Conservation (phyloP, 30 jellyfish, hydroid and myxozoan genomes). For the Aurelia sp. region DNA sequence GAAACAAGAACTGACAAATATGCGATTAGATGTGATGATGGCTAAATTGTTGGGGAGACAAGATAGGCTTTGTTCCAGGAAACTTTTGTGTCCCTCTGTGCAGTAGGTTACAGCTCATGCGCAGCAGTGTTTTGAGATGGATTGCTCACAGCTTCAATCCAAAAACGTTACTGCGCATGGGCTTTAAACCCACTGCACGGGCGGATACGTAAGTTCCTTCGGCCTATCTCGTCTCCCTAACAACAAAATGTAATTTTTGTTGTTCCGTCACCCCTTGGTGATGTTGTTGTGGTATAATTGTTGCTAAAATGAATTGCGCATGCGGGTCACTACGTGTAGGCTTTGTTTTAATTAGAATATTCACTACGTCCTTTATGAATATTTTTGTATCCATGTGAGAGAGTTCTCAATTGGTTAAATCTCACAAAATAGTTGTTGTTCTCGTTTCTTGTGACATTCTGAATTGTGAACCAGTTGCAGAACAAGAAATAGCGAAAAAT, state of each 20-base stretch:
- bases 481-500: no score
- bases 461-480: no score
- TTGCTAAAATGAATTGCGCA: slow-evolving; percentile 3
- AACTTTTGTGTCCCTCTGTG: no score
- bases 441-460: not conserved
- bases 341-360: slow-evolving; percentile 14
- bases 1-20: not conserved
- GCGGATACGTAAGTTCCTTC: no score
- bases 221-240: no score
- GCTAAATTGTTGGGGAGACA: not conserved
- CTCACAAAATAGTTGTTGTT: not conserved
- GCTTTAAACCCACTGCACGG: no score
- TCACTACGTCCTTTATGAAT: slow-evolving; percentile 25
- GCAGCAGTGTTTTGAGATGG: no score
- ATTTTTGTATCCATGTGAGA: slow-evolving; percentile 56
- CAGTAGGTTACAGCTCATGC: no score
- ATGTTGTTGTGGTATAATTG: slow-evolving; percentile 14
- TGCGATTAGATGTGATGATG: not conserved
- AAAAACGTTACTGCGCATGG: no score
- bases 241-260: not conserved
- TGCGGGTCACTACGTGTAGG: slow-evolving; percentile 10
- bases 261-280: not conserved
- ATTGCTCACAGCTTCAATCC: no score
- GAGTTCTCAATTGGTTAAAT: slow-evolving; percentile 5
- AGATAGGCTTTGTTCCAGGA: no score